phyloP scores from a whole-genome alignment of 2,888 invertebrate genomes.

The Troilus luridus region DNA sequence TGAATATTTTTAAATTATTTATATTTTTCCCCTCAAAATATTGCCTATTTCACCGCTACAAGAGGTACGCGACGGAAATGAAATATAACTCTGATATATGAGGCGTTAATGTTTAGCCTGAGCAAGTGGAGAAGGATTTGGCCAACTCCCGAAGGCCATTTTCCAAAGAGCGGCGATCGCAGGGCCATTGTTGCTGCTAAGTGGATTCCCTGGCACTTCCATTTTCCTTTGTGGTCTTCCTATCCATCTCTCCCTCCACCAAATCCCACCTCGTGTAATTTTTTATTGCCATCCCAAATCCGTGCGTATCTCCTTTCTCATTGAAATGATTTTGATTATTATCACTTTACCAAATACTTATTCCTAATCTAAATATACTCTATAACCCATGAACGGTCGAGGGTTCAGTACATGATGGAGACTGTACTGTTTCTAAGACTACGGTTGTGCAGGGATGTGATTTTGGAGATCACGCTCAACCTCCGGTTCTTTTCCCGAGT shows the following conservation, averaged over 20 bases:
- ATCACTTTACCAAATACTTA: not conserved
- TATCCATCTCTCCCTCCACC: slow-evolving; percentile 30
- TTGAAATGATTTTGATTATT: not conserved
- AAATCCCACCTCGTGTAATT: slow-evolving; percentile 17
- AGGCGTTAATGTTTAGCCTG: slow-evolving; percentile 21
- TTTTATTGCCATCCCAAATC: slow-evolving; percentile 5
- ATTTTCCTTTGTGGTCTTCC: slow-evolving; percentile 48
- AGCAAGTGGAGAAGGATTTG: slow-evolving; percentile 26
- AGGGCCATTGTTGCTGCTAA: slow-evolving; percentile 31
- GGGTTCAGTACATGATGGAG: no score
- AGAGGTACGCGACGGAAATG: not conserved
- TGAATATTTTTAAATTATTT: not conserved
- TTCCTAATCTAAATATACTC: no score
- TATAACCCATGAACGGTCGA: no score
- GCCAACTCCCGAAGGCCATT: slow-evolving; percentile 15
- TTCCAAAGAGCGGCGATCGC: slow-evolving; percentile 21
- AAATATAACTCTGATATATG: slow-evolving; percentile 6
- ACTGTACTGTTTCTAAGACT: no score
- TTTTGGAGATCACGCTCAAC: no score
- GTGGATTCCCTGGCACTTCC: slow-evolving; percentile 49
- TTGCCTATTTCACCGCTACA: not conserved
- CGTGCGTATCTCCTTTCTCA: not conserved
- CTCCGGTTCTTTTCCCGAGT: no score
- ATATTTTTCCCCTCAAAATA: not conserved
- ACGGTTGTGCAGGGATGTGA: no score